phyloP scores from a whole-genome alignment of 2,797 vertebrate genomes.

The Tangara arthus region DNA sequence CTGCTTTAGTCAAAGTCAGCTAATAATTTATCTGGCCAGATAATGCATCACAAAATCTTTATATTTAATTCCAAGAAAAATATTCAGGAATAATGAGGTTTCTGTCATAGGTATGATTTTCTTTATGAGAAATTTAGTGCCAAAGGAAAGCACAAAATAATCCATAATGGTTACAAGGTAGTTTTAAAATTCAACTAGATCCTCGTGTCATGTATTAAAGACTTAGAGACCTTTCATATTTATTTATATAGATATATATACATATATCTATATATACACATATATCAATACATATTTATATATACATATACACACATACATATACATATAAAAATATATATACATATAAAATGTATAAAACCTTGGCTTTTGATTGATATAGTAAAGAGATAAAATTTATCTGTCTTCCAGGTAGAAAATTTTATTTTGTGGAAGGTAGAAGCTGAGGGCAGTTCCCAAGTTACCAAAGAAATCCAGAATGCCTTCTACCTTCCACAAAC shows the following conservation, averaged over 20 bases:
- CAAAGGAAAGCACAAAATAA: neutral
- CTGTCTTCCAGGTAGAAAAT: neutral
- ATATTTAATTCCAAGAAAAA: neutral
- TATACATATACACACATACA: too few species aligned
- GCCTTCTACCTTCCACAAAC: neutral
- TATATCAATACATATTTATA: too few species aligned
- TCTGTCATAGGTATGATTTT: neutral
- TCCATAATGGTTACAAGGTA: neutral
- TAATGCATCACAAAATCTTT: neutral
- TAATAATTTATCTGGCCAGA: neutral
- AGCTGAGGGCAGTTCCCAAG: neutral
- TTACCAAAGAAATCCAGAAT: neutral
- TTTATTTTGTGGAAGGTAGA: neutral
- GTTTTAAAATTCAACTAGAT: neutral
- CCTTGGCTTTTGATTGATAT: neutral
- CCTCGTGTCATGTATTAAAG: neutral
- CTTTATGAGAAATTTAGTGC: neutral
- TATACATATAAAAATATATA: too few species aligned
- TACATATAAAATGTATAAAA: neutral
- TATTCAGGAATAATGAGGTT: neutral
- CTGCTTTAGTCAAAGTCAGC: neutral
- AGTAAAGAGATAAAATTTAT: neutral
- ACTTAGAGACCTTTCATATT: accelerated
- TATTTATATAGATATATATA: too few species aligned
- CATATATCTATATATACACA: too few species aligned